A percentile compares a stretch with the other conserved stretches of the same genome.
phyloP scores from a whole-genome alignment of 1,140 invertebrate genomes.

The Ceratina australensis region DNA sequence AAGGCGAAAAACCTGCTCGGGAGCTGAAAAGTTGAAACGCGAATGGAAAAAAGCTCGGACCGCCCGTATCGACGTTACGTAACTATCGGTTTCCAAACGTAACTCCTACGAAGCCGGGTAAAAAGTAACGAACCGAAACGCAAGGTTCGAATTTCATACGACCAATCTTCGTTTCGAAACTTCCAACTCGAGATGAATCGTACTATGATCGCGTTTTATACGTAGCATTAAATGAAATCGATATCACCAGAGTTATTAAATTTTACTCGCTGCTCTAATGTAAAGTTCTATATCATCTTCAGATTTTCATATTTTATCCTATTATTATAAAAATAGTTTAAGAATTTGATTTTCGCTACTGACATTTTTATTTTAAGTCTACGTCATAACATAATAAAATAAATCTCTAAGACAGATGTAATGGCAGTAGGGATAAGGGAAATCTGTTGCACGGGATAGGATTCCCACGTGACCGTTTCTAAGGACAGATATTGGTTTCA shows the following conservation, averaged over 20 bases:
- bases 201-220: no score
- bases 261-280: no score
- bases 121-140: not conserved
- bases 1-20: not conserved
- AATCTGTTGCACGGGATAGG: constrained; percentile 2
- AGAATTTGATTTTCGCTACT: no score
- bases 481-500: constrained; percentile 50
- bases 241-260: no score
- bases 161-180: not conserved
- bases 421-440: not conserved
- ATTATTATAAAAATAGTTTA: not conserved
- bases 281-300: not conserved
- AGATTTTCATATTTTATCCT: not conserved
- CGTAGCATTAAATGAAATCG: no score
- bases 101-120: not conserved
- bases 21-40: constrained; percentile 14
- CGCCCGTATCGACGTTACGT: constrained; percentile 25
- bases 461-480: not conserved
- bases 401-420: not conserved
- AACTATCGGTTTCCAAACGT: constrained; percentile 38
- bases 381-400: no score
- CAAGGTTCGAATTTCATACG: not conserved
- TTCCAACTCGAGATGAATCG: no score
- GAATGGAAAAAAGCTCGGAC: not conserved
- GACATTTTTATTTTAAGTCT: no score